A percentile compares a stretch with the other conserved stretches of the same genome.
phyloP scores from a whole-genome alignment of 2,888 invertebrate genomes.

The Emmelina monodactyla region DNA sequence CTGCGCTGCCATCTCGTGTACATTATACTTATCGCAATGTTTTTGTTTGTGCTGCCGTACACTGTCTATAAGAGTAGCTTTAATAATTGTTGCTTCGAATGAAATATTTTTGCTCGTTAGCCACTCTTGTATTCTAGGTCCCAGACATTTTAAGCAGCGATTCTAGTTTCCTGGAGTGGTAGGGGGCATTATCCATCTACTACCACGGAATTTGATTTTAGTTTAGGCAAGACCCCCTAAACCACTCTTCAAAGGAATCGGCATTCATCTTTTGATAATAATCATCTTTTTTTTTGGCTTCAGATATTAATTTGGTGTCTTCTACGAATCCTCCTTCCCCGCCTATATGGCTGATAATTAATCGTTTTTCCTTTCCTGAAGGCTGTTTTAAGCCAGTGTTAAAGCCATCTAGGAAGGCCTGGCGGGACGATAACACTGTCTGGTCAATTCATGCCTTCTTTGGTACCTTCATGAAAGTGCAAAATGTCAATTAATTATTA shows the following conservation, averaged over 20 bases:
- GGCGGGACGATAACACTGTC: constrained; percentile 12
- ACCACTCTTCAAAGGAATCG: too few species aligned
- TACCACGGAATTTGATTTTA: too few species aligned
- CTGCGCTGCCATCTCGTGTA: constrained; percentile 9
- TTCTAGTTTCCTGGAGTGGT: constrained; percentile 12
- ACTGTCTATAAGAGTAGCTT: constrained; percentile 7
- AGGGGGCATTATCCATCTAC: constrained; percentile 16
- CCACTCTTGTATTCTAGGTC: constrained; percentile 13
- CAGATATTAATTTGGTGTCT: constrained; percentile 12
- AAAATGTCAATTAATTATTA: constrained; percentile 1
- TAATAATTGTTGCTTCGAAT: constrained; percentile 11
- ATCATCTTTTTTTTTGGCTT: constrained; percentile 1
- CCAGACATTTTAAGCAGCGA: constrained; percentile 13
- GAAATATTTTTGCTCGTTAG: constrained; percentile 12
- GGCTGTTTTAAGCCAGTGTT: constrained; percentile 16
- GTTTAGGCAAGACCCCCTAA: too few species aligned
- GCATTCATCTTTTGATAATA: too few species aligned
- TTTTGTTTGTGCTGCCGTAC: not conserved
- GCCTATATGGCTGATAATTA: constrained; percentile 14
- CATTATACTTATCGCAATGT: constrained; percentile 6
- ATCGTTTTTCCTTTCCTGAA: constrained; percentile 11
- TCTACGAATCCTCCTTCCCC: constrained; percentile 12
- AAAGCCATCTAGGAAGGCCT: constrained; percentile 18
- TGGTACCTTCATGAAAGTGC: not conserved
- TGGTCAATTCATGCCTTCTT: not conserved